Conservation (phyloP, 2,888 invertebrate species). For the Pteria penguin region DNA sequence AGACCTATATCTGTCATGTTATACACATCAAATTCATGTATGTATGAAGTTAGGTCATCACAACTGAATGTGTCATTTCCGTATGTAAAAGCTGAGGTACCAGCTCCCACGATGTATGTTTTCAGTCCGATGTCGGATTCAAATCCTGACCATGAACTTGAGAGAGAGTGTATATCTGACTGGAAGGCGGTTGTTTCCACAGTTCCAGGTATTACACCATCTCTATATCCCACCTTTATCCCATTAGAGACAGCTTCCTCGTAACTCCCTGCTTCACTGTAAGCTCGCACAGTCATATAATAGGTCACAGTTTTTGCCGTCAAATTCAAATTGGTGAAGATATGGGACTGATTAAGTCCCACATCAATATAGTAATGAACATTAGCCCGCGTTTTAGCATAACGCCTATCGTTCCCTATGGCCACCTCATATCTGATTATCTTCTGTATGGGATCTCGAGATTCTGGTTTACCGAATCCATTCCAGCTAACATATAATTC, state of each 20-base stretch:
- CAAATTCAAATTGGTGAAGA: slow-evolving; percentile 60
- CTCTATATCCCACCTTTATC: slow-evolving; percentile 58
- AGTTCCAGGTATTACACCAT: slow-evolving; percentile 48
- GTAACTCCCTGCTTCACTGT: slow-evolving; percentile 62
- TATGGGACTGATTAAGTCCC: slow-evolving; percentile 61
- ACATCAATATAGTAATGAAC: slow-evolving; percentile 63
- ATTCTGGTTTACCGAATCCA: slow-evolving; percentile 54
- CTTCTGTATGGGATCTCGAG: slow-evolving; percentile 52
- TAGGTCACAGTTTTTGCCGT: slow-evolving; percentile 59
- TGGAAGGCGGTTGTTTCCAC: slow-evolving; percentile 44
- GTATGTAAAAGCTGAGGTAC: slow-evolving; percentile 21
- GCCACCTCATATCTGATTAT: slow-evolving; percentile 66
- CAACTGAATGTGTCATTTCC: slow-evolving; percentile 46
- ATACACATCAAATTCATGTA: slow-evolving; percentile 40
- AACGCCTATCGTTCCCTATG: slow-evolving; percentile 66
- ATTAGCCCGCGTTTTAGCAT: slow-evolving; percentile 59
- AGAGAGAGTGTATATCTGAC: slow-evolving; percentile 39
- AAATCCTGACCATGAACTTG: slow-evolving; percentile 57
- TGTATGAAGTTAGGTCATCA: slow-evolving; percentile 14
- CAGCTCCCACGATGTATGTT: slow-evolving; percentile 52
- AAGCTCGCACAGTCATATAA: slow-evolving; percentile 66
- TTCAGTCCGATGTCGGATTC: slow-evolving; percentile 56
- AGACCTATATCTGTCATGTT: slow-evolving; percentile 38
- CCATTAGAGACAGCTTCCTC: slow-evolving; percentile 67
- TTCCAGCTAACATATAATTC: slow-evolving; percentile 64